Conservation (phyloP, 2,888 invertebrate genomes). For the Mellilla xanthometata region DNA sequence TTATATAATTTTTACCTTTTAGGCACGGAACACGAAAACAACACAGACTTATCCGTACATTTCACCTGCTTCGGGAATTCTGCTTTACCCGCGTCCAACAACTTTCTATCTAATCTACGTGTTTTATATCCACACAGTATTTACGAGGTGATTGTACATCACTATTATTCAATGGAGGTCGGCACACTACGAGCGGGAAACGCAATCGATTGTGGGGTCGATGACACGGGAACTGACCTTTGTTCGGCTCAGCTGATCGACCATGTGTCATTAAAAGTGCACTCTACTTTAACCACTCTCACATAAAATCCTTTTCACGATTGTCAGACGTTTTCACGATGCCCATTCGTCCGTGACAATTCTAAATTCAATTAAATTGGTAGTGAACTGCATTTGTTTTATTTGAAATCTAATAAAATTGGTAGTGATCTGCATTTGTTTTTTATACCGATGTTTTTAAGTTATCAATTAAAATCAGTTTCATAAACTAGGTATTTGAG, state of each 20-base stretch:
- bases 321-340: constrained; percentile 3
- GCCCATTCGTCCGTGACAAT: background rate
- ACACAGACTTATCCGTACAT: too few relatives aligned
- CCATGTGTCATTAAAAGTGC: constrained; percentile 40
- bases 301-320: constrained; percentile 9
- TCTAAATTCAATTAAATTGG: too few relatives aligned
- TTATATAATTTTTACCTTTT: too few relatives aligned
- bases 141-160: constrained; percentile 36
- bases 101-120: background rate
- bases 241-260: constrained; percentile 73
- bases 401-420: too few relatives aligned
- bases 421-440: too few relatives aligned
- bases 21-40: too few relatives aligned
- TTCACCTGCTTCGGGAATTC: too few relatives aligned
- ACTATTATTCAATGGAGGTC: constrained; percentile 64
- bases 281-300: constrained; percentile 6
- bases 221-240: constrained; percentile 78
- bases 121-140: constrained; percentile 12
- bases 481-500: too few relatives aligned
- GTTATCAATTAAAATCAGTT: too few relatives aligned
- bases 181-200: constrained; percentile 67
- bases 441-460: too few relatives aligned
- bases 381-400: too few relatives aligned
- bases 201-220: constrained; percentile 76
- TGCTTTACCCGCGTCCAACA: too few relatives aligned